Evolutionary conservation across 1,140 invertebrate genomes (phyloP), one percentile per base, ranked within the genome.

Genomic region (Drosophila tani): DNA sequence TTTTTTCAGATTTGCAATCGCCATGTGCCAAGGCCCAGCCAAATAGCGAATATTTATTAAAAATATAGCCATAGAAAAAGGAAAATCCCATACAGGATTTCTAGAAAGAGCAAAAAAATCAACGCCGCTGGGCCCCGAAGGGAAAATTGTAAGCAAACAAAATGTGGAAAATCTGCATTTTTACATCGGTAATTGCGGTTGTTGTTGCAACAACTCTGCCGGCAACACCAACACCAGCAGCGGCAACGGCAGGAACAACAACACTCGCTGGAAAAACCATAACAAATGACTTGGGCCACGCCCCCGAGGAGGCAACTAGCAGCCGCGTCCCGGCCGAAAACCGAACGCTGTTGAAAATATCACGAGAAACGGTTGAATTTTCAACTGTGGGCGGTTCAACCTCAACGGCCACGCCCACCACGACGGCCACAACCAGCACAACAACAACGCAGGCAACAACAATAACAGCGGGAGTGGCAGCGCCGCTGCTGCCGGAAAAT

Each of bases 161-260:
- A 83, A 87, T 87, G 84, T 55, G 74, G 57, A 91, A 90, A 90
- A 81, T 91, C 55, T 91, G 79, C 79, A 83, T 90, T 82, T 86
- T 90, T 75, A 86, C 77, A 83, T 81, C 83, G 79, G 73, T 82
- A 90, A 90, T 91, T 79, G 71, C 68, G 59, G 77, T 65, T 45
- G 68, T 69, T 56, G 67, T 66, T 17, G 46, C 60, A 65, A 49
- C 79, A 47, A 73, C 63, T 41, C 53, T 27, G 24, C 21, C 46
- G 63, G 9, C 62, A 56, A 21, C 43, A 66, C 40, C 62, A 45
- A 35, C 45, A 38, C 5, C 40, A 64, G 21, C 38, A 65, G 8
- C 63, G 40, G 19, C 58, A 69, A 7, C 43, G 5, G 6, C 43
- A 32, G 2, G 27, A 62, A 50, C 53, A 35, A 62, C 41, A 47